Evolutionary conservation across 2,888 invertebrate genomes (phyloP).

Genomic region (Geotrupes spiniger): DNA sequence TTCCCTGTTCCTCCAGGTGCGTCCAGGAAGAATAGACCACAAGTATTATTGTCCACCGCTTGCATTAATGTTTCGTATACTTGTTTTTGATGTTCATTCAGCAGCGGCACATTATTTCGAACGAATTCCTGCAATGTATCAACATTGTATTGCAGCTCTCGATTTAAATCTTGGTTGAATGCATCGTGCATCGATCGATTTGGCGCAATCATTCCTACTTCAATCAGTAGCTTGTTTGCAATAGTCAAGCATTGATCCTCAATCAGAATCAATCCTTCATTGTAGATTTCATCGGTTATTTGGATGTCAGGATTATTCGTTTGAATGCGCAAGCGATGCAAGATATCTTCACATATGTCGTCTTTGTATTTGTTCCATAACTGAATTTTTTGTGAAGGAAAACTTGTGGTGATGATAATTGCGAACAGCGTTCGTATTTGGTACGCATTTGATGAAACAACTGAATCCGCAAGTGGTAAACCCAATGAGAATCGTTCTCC

Average conservation of each 20-base stretch:
- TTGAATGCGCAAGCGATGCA: no score
- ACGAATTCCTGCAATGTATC: no score
- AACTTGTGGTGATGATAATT: conserved; percentile 20
- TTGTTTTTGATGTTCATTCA: conserved; percentile 25
- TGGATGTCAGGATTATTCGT: no score
- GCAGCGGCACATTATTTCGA: conserved; percentile 21
- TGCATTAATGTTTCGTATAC: conserved; percentile 24
- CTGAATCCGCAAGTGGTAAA: conserved; percentile 22
- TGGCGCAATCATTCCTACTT: no score
- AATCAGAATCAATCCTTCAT: no score
- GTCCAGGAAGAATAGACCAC: conserved; percentile 20
- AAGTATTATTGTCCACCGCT: conserved; percentile 19
- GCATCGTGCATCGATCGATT: no score
- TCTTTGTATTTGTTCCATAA: not conserved
- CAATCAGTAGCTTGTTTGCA: no score
- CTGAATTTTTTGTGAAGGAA: not conserved
- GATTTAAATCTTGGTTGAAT: no score
- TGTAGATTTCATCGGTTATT: no score
- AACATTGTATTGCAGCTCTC: no score
- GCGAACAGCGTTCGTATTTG: conserved; percentile 26
- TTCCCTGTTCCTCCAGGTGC: conserved; percentile 44
- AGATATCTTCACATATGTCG: not conserved
- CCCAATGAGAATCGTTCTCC: conserved; percentile 26
- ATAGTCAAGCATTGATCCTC: no score
- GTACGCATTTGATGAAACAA: conserved; percentile 17